Evolutionary conservation across 2,797 vertebrate species (phyloP).

Genomic region (Myotis myotis): DNA sequence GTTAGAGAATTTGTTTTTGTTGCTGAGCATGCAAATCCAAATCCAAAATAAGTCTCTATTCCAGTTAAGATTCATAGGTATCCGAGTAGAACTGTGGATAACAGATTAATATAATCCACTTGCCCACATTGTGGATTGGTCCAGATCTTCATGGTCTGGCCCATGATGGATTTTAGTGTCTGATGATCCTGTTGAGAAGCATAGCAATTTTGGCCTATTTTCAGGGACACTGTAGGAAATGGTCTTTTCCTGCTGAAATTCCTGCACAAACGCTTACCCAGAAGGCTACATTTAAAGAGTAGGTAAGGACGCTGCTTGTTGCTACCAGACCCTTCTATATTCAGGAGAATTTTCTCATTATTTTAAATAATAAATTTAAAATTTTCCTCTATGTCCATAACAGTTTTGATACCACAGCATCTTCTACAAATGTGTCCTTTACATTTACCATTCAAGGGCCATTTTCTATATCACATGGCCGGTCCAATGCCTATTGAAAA

Average conservation of each 20-base stretch:
- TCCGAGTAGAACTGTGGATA: background rate
- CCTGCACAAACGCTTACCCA: background rate
- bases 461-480: background rate
- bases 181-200: background rate
- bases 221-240: background rate
- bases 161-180: background rate
- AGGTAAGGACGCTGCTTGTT: background rate
- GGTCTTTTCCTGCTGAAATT: background rate
- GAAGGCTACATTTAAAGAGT: background rate
- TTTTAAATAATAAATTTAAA: background rate
- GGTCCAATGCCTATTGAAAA: background rate
- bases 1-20: background rate
- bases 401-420: background rate
- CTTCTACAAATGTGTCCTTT: background rate
- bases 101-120: background rate
- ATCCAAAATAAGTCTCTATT: background rate
- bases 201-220: background rate
- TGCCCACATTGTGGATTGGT: background rate
- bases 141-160: background rate
- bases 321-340: background rate
- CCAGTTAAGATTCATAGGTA: background rate
- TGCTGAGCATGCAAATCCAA: background rate
- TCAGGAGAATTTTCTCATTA: background rate
- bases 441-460: background rate
- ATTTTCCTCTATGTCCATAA: background rate